These are phyloP conservation scores for Caenorhabditis latens DNA, from an alignment of 1,140 invertebrate genomes.

Conservation along the genomic window DNA sequence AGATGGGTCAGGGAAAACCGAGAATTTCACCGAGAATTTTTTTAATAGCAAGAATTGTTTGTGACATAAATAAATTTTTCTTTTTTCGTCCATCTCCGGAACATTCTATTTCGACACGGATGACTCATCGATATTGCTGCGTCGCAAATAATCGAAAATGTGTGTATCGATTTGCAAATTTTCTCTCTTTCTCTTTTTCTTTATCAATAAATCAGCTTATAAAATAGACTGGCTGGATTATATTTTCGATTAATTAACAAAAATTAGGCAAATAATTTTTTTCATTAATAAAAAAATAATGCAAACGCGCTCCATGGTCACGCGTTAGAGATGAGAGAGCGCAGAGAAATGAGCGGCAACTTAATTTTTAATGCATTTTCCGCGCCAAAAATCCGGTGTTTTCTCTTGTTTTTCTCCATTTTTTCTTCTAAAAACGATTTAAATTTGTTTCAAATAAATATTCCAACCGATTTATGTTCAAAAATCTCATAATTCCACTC, in stretches of 20 bases:
- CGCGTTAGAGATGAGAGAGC: conserved; percentile 10
- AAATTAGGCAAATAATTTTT: too few species aligned
- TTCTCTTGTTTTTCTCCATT: not conserved
- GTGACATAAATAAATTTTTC: too few species aligned
- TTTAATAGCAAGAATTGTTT: too few species aligned
- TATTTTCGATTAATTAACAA: too few species aligned
- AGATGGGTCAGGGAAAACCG: too few species aligned
- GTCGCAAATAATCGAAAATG: too few species aligned
- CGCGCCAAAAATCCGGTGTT: not conserved
- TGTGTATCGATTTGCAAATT: not conserved
- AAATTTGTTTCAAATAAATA: too few species aligned
- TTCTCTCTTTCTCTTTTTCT: not conserved
- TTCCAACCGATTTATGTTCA: not conserved
- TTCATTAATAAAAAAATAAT: not conserved
- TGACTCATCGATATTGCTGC: too few species aligned
- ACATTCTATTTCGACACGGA: too few species aligned
- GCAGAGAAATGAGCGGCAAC: conserved; percentile 11
- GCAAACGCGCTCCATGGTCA: not conserved
- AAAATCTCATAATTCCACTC: not conserved
- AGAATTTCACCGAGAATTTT: too few species aligned
- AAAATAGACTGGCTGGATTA: too few species aligned
- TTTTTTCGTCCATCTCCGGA: too few species aligned
- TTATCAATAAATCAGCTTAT: not conserved
- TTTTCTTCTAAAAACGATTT: not conserved
- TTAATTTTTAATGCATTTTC: not conserved